Percentiles rank a stretch among this genome's conserved stretches.
phyloP scores from a whole-genome alignment of 2,888 invertebrate genomes.

The Hirtodrosophila histrioides region DNA sequence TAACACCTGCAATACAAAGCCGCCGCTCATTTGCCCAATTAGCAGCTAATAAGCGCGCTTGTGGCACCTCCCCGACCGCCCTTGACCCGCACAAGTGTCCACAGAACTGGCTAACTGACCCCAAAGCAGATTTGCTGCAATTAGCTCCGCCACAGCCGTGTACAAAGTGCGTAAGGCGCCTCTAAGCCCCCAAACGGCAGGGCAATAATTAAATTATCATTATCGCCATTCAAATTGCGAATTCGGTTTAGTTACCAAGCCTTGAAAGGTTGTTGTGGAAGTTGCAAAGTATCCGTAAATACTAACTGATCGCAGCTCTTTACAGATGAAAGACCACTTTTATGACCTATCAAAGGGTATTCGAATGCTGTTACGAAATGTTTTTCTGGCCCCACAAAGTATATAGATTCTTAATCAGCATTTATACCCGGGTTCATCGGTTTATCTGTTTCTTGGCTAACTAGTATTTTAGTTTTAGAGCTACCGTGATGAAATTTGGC shows the following conservation, averaged over 20 bases:
- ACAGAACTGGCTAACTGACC: conserved; percentile 59
- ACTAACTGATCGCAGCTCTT: neutral
- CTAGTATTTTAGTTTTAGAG: too few relatives aligned
- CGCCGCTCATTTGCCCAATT: conserved; percentile 57
- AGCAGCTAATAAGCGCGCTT: conserved; percentile 70
- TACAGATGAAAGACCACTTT: too few relatives aligned
- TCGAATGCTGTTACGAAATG: too few relatives aligned
- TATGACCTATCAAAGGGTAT: too few relatives aligned
- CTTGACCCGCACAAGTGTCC: conserved; percentile 19
- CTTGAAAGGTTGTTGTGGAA: neutral
- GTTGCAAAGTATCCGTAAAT: too few relatives aligned
- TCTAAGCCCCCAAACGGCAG: conserved; percentile 48
- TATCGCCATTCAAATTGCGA: conserved; percentile 46
- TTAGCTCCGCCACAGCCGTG: conserved; percentile 62
- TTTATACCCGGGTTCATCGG: too few relatives aligned
- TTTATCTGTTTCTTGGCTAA: too few relatives aligned
- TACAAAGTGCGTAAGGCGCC: conserved; percentile 50
- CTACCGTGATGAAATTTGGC: too few relatives aligned
- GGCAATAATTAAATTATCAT: conserved; percentile 73
- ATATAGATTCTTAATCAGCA: too few relatives aligned
- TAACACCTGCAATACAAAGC: conserved; percentile 27
- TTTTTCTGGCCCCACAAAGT: too few relatives aligned
- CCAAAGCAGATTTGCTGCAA: conserved; percentile 74
- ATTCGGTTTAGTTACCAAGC: conserved; percentile 35
- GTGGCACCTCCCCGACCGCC: conserved; percentile 12